A percentile compares a stretch with the other conserved stretches of the same genome.
Evolutionary conservation across 2,888 invertebrate genomes (phyloP).

Genomic region (Kryphioiulus occultus): DNA sequence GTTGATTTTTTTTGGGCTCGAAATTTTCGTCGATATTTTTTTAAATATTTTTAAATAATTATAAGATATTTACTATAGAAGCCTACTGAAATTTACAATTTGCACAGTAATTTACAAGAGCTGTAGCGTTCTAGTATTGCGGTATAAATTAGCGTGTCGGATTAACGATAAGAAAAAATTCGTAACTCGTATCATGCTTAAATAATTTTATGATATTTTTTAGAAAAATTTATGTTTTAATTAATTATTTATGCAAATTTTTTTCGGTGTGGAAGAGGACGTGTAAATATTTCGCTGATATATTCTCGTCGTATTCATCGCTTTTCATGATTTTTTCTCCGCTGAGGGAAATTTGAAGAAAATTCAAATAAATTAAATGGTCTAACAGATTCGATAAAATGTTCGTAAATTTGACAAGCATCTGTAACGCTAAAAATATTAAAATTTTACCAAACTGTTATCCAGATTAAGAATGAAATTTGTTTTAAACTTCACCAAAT

Average conservation of each 20-base stretch:
- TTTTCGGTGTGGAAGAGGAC: conserved; percentile 6
- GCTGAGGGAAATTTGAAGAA: neutral
- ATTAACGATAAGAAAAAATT: neutral
- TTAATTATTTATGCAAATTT: conserved; percentile 11
- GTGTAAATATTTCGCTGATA: conserved; percentile 18
- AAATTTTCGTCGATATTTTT: neutral
- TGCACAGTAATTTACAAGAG: conserved; percentile 17
- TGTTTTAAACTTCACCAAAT: too few species aligned
- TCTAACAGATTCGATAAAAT: too few species aligned
- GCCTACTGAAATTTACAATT: conserved; percentile 18
- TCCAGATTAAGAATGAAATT: too few species aligned
- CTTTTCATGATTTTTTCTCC: neutral
- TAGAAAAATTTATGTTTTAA: neutral
- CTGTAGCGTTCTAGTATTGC: neutral
- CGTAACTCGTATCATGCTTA: neutral
- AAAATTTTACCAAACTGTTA: too few species aligned
- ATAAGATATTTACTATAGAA: conserved; percentile 3
- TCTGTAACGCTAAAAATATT: too few species aligned
- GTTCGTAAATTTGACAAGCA: too few species aligned
- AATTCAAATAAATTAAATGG: too few species aligned
- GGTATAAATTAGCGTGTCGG: neutral
- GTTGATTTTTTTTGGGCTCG: neutral
- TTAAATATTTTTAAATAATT: neutral
- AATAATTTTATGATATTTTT: conserved; percentile 12
- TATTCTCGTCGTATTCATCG: neutral